phyloP scores from a whole-genome alignment of 2,888 invertebrate genomes.

The Bombylius major region DNA sequence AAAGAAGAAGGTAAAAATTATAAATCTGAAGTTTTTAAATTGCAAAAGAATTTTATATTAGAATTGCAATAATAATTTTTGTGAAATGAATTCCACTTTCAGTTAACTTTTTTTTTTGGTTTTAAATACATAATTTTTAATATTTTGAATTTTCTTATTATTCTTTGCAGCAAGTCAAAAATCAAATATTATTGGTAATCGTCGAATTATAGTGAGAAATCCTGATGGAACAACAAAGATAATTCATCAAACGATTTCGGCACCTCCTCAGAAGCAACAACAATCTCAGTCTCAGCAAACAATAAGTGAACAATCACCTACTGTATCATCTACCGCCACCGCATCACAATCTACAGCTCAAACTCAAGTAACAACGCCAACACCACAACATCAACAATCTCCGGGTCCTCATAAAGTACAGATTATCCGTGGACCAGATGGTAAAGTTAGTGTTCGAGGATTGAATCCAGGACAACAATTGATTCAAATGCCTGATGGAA shows the following conservation, averaged over 20 bases:
- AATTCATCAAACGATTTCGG: slow-evolving; percentile 48
- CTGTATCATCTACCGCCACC: slow-evolving; percentile 5
- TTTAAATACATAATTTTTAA: background rate
- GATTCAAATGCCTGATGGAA: slow-evolving; percentile 87
- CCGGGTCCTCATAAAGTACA: slow-evolving; percentile 66
- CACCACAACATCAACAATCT: slow-evolving; percentile 46
- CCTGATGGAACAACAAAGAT: slow-evolving; percentile 52
- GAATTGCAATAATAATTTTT: too few relatives aligned
- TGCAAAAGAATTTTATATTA: too few relatives aligned
- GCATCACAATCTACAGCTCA: slow-evolving; percentile 24
- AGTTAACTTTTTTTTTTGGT: too few relatives aligned
- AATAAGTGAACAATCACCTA: slow-evolving; percentile 52
- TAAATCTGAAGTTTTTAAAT: background rate
- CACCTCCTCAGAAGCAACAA: slow-evolving; percentile 43
- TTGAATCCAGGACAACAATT: slow-evolving; percentile 85
- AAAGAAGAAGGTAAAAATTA: background rate
- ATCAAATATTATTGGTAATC: slow-evolving; percentile 21
- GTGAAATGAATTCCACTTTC: too few relatives aligned
- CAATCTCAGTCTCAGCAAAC: slow-evolving; percentile 55
- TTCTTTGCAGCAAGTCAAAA: background rate
- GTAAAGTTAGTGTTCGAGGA: slow-evolving; percentile 83
- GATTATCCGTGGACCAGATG: slow-evolving; percentile 80
- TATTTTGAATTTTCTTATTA: background rate
- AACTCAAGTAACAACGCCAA: slow-evolving; percentile 28
- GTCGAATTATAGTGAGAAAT: slow-evolving; percentile 38